Percentiles rank a stretch among this genome's conserved stretches.
These are phyloP conservation scores for Aptenodytes forsteri DNA, from an alignment of 2,113 vertebrate species.

Conservation along the genomic window DNA sequence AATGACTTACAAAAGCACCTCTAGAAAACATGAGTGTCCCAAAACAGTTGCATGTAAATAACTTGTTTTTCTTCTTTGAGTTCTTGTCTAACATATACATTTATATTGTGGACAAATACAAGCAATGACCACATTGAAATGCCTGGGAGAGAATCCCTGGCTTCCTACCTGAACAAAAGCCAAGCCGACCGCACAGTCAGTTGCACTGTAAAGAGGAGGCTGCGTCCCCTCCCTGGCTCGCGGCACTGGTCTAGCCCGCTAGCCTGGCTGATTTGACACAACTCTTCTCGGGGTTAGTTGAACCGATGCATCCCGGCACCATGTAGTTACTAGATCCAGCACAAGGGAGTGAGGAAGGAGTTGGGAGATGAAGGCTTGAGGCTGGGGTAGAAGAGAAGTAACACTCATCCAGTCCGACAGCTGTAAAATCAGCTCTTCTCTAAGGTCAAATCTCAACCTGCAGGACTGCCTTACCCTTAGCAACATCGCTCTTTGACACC, in stretches of 20 bases:
- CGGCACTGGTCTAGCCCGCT: fast-evolving
- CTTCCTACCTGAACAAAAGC: not conserved
- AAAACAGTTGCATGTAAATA: not conserved
- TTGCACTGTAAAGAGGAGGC: not conserved
- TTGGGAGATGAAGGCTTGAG: not conserved
- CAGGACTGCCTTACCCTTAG: not conserved
- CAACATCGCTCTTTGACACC: not conserved
- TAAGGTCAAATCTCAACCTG: not conserved
- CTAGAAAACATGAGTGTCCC: not conserved
- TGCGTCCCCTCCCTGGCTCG: not conserved
- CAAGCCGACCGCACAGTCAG: fast-evolving
- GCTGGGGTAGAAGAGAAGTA: not conserved
- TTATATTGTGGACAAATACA: not conserved
- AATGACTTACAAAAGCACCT: not conserved
- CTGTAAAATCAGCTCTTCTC: not conserved
- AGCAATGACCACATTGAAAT: not conserved
- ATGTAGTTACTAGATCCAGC: not conserved
- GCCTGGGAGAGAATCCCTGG: not conserved
- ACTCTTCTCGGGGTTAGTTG: not conserved
- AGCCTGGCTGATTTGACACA: not conserved
- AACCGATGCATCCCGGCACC: fast-evolving
- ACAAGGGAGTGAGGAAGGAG: not conserved
- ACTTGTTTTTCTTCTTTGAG: not conserved
- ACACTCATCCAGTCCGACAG: not conserved
- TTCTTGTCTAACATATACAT: not conserved